phyloP scores from a whole-genome alignment of 2,797 vertebrate species.

The Tokudaia muenninki region DNA sequence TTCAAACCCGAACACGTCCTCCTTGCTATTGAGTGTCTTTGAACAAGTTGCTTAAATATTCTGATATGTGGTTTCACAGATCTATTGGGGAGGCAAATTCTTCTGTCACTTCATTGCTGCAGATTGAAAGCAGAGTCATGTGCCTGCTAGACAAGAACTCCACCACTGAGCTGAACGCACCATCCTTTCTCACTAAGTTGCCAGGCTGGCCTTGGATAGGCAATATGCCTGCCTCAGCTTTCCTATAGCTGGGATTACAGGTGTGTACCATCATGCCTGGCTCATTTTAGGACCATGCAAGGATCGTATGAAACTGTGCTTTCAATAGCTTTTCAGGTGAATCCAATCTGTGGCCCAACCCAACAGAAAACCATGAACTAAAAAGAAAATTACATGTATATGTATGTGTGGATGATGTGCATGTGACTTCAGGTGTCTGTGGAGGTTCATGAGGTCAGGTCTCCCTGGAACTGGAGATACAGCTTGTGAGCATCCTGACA shows the following conservation, averaged over 20 bases:
- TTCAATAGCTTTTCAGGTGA: background rate
- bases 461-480: background rate
- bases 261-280: background rate
- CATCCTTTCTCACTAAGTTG: background rate
- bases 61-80: background rate
- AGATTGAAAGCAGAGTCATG: background rate
- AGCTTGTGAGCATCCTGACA: background rate
- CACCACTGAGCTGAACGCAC: accelerated
- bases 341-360: background rate
- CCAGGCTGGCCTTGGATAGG: background rate
- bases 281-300: background rate
- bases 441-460: background rate
- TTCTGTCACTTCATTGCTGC: background rate
- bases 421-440: background rate
- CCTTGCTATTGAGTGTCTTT: background rate
- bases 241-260: background rate
- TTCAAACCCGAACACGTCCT: background rate
- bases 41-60: background rate
- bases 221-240: too few species aligned
- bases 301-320: background rate
- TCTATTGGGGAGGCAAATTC: background rate
- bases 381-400: background rate
- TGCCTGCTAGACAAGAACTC: background rate
- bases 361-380: background rate
- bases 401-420: background rate